Base-by-base conservation (phyloP, 2,797 vertebrate species). In the Enteromius radiatus region DNA sequence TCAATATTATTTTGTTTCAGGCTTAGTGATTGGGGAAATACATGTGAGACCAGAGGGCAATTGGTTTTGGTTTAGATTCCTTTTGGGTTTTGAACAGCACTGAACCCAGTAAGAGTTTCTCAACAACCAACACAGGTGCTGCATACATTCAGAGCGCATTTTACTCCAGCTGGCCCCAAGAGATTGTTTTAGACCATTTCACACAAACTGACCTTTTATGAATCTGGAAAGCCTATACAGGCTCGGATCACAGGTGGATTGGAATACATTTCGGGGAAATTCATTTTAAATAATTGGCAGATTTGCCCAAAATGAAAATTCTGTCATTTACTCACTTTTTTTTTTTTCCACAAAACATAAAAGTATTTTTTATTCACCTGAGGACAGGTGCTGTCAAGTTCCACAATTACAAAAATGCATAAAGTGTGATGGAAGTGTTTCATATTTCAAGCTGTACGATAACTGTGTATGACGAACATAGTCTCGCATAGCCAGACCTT, bases 31-130 rank as follows among this genome's bases (percentile, higher is more conserved):
- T 38, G 28, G 63, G 61, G 69, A 85, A 79, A 75, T 61, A 4
- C 61, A 61, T 21, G 52, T 69, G 70, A 49, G 41, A 63, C 41
- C 28, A 81, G 54, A 73, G 64, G 79, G 56, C 28, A 5, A 49
- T 81, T 81, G 54, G 28, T 81, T 81, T 81, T 81, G 68, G 43
- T 81, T 74, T 59, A 64, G n/a, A 81, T 64, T 21, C 43, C 21
- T 74, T 64, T 64, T 81, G 59, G 31, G 5, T 64, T 81, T 21
- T 74, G 79, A 21, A 54, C 54, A 14, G 45, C 70, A 19, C 8
- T 71, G 38, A 61, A 61, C 21, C 41, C 43, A 73, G 21, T 36
- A 31, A 63, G 28, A 36, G n/a, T 36, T 36, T 12, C 41, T 3
- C 23, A 10, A 9, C 23, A 28, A 19, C 74, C 23, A 76, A 28